Percentiles rank a stretch among this genome's conserved stretches.
These are phyloP conservation scores for Anarrhichthys ocellatus DNA, from an alignment of 2,113 vertebrate species.

Conservation along the genomic window DNA sequence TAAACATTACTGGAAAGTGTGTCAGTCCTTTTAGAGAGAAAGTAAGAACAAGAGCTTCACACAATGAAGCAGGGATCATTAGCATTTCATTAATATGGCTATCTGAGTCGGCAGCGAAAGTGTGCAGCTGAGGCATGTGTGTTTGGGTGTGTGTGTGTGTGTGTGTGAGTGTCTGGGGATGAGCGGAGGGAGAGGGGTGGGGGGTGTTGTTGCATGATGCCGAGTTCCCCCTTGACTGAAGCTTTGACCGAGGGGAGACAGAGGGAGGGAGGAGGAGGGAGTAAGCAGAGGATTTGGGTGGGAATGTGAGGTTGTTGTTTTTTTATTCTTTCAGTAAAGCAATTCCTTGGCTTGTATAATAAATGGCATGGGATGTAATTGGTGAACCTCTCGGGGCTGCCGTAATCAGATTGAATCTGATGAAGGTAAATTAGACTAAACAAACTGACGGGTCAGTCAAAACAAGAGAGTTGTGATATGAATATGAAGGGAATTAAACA, in stretches of 20 bases:
- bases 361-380: conserved; percentile 48
- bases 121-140: conserved; percentile 63
- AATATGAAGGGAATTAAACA: conserved; percentile 60
- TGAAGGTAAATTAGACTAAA: conserved; percentile 45
- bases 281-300: conserved; percentile 51
- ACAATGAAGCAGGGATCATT: conserved; percentile 80
- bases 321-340: conserved; percentile 17
- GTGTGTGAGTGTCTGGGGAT: conserved; percentile 72
- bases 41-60: conserved; percentile 56
- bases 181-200: conserved; percentile 32
- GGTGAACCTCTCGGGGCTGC: conserved; percentile 37
- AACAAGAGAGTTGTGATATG: conserved; percentile 53
- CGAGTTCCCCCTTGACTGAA: conserved; percentile 58
- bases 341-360: conserved; percentile 57
- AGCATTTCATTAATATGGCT: conserved; percentile 81
- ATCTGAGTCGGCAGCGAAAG: conserved; percentile 73
- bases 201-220: conserved; percentile 58
- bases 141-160: conserved; percentile 68
- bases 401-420: conserved; percentile 28
- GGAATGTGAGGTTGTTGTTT: conserved; percentile 43
- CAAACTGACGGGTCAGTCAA: conserved; percentile 52
- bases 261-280: conserved; percentile 38
- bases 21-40: conserved; percentile 64
- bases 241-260: conserved; percentile 70
- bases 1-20: conserved; percentile 80